A percentile compares a stretch with the other conserved stretches of the same genome.
Evolutionary conservation across 2,797 vertebrate genomes (phyloP).

Genomic region (Anolis apletophallus): DNA sequence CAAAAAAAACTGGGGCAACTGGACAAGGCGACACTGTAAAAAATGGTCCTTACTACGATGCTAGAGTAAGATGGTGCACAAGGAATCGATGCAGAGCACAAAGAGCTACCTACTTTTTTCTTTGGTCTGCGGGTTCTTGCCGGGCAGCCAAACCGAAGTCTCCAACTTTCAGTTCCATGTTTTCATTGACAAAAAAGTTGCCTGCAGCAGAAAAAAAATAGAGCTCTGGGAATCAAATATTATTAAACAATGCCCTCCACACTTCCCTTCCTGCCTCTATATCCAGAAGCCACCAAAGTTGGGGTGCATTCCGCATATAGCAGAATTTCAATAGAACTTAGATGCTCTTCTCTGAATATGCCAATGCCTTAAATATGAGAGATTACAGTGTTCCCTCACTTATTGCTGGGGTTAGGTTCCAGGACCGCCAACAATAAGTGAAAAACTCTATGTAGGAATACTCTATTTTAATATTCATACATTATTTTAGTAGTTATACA

Average conservation of each 20-base stretch:
- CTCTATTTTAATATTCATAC: too few species aligned
- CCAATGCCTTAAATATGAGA: not conserved
- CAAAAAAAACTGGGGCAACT: not conserved
- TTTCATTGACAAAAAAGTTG: conserved; percentile 99
- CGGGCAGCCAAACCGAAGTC: conserved; percentile 96
- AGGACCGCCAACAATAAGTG: too few species aligned
- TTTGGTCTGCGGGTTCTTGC: conserved; percentile 89
- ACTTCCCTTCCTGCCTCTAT: not conserved
- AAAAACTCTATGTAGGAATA: too few species aligned
- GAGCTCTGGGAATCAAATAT: not conserved
- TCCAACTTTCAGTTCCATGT: conserved; percentile 96
- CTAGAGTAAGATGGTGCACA: not conserved
- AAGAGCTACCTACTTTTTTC: conserved; percentile 89
- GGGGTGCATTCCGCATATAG: not conserved
- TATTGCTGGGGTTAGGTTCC: too few species aligned
- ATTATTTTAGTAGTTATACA: too few species aligned
- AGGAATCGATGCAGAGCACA: not conserved
- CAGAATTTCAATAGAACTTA: not conserved
- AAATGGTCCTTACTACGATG: not conserved
- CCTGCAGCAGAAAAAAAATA: conserved; percentile 72
- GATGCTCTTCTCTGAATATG: not conserved
- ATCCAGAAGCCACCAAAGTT: too few species aligned
- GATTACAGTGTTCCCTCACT: too few species aligned
- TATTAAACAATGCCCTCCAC: not conserved
- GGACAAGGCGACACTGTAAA: conserved; percentile 4